Percentiles rank a stretch among this genome's conserved stretches.
Conservation (phyloP, 2,888 invertebrate species). For the Polietes domitor region DNA sequence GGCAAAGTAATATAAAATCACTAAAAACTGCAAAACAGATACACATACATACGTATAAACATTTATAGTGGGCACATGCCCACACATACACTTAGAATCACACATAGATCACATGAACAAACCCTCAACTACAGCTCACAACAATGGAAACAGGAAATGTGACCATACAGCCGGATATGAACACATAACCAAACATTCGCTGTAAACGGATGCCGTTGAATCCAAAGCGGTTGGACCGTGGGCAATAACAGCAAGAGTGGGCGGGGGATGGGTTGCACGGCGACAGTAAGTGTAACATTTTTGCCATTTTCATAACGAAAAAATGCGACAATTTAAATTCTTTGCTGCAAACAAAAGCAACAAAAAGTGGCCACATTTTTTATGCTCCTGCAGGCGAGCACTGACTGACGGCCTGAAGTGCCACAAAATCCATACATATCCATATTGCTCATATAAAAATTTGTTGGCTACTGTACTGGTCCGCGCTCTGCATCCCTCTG, state of each 20-base stretch:
- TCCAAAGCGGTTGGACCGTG: not conserved
- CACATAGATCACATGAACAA: constrained; percentile 47
- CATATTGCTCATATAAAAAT: constrained; percentile 44
- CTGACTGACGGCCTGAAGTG: not conserved
- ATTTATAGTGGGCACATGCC: not conserved
- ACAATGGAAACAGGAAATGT: constrained; percentile 73
- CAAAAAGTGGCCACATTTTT: constrained; percentile 36
- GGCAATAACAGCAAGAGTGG: no score
- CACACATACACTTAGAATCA: constrained; percentile 39
- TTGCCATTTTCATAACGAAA: constrained; percentile 34
- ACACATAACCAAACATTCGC: constrained; percentile 64
- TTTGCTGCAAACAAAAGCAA: constrained; percentile 12
- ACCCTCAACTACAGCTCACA: constrained; percentile 36
- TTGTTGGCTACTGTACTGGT: not conserved
- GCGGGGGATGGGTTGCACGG: not conserved
- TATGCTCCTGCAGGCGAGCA: not conserved
- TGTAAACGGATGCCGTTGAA: not conserved
- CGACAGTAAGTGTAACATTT: constrained; percentile 21
- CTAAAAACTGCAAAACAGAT: constrained; percentile 39
- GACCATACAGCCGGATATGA: constrained; percentile 76
- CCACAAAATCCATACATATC: constrained; percentile 43
- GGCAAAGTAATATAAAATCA: constrained; percentile 35
- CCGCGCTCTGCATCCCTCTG: not conserved
- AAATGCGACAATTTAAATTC: constrained; percentile 58
- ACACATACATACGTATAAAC: not conserved